Percentiles rank a stretch among this genome's conserved stretches.
These are phyloP conservation scores for Lasioglossum calceatum DNA, from an alignment of 2,888 invertebrate genomes.

Conservation along the genomic window DNA sequence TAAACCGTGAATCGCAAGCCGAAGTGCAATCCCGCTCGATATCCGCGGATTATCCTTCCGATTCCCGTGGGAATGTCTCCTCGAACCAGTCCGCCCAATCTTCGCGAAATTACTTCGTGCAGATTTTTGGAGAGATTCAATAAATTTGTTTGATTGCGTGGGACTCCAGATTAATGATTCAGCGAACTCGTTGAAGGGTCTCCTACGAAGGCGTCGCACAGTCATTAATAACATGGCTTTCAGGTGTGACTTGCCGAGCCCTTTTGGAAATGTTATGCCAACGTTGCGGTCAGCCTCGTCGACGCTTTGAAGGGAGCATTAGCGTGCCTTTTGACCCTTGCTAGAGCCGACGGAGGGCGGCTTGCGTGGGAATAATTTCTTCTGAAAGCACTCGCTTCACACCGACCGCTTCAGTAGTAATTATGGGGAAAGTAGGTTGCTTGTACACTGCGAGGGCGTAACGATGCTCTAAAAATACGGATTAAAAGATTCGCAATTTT, in stretches of 20 bases:
- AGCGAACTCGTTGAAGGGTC: not conserved
- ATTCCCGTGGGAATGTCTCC: not conserved
- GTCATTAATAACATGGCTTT: not conserved
- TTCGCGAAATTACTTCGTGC: not conserved
- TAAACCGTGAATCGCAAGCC: constrained; percentile 14
- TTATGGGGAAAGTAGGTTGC: not conserved
- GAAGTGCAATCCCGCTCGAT: not conserved
- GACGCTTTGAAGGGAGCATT: not conserved
- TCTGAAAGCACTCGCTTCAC: not conserved
- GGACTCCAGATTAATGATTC: not conserved
- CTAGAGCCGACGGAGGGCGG: not conserved
- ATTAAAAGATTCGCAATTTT: no score
- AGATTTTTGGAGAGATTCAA: not conserved
- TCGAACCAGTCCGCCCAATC: not conserved
- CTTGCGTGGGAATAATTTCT: not conserved
- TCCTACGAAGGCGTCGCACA: not conserved
- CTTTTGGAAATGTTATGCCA: not conserved
- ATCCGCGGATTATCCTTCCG: constrained; percentile 7
- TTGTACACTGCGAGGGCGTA: not conserved
- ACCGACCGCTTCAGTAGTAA: not conserved
- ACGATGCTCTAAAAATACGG: not conserved
- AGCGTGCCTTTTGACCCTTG: not conserved
- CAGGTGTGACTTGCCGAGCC: not conserved
- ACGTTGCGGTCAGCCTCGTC: not conserved
- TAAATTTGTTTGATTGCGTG: not conserved